Evolutionary conservation across 2,797 vertebrate genomes (phyloP).

Genomic region (Pipistrellus nathusii): DNA sequence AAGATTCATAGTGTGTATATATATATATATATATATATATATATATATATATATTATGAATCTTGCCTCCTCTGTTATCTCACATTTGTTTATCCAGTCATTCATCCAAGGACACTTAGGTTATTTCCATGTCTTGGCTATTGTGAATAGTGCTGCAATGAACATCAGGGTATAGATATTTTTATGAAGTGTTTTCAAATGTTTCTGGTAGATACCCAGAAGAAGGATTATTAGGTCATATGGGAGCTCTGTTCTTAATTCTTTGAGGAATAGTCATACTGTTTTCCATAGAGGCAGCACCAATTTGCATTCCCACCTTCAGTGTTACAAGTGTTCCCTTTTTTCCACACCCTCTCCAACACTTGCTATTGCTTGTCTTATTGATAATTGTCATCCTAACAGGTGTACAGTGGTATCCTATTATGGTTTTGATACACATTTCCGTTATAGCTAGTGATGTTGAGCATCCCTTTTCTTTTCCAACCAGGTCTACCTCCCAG

Average conservation of each 20-base stretch:
- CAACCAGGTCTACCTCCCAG: background rate
- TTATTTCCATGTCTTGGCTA: background rate
- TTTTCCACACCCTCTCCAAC: background rate
- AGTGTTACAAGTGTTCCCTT: background rate
- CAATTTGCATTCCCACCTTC: background rate
- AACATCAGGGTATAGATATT: background rate
- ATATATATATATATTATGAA: too few relatives aligned
- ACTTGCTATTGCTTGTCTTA: background rate
- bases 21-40: too few relatives aligned
- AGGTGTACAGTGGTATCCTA: background rate
- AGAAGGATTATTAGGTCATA: background rate
- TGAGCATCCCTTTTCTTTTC: background rate
- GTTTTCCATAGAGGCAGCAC: background rate
- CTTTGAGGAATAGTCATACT: background rate
- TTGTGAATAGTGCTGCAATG: background rate
- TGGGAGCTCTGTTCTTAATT: background rate
- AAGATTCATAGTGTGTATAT: background rate
- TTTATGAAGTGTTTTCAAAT: background rate
- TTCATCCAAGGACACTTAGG: background rate
- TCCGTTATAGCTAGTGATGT: background rate
- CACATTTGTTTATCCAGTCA: background rate
- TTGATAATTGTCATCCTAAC: background rate
- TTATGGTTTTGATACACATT: background rate
- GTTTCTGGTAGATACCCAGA: background rate
- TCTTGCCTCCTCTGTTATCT: too few relatives aligned